A percentile compares a stretch with the other conserved stretches of the same genome.
These are phyloP conservation scores for Ceratina calcarata DNA, from an alignment of 1,140 invertebrate genomes.

Conservation along the genomic window DNA sequence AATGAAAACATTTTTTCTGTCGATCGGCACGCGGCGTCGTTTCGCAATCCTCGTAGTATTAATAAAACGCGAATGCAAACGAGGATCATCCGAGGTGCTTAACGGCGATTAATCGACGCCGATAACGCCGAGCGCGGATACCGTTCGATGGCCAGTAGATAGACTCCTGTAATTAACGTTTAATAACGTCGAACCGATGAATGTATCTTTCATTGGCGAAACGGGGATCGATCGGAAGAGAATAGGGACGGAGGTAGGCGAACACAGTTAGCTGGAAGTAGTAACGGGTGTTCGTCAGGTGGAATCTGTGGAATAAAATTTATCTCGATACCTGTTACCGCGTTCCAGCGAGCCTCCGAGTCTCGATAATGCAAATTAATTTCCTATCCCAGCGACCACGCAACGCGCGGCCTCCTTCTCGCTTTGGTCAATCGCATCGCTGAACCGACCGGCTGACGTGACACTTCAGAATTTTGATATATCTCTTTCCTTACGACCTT, in stretches of 20 bases:
- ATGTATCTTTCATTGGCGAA: neutral
- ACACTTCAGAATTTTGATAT: too few species aligned
- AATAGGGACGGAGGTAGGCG: neutral
- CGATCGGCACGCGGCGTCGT: too few species aligned
- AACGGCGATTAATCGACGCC: neutral
- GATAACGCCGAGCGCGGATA: conserved; percentile 7
- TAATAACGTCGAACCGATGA: conserved; percentile 8
- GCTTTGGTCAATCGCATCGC: too few species aligned
- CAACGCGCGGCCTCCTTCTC: too few species aligned
- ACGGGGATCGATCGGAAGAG: neutral
- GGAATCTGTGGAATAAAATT: conserved; percentile 23
- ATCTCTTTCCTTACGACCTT: too few species aligned
- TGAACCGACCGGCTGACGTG: too few species aligned
- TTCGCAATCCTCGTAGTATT: neutral
- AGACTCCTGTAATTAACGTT: conserved; percentile 11
- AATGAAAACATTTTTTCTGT: too few species aligned
- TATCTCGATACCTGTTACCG: conserved; percentile 14
- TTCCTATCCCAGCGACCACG: neutral
- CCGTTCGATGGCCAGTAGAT: neutral
- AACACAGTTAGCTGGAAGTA: conserved; percentile 37
- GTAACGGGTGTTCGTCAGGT: conserved; percentile 28
- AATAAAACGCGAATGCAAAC: neutral
- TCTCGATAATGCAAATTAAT: conserved; percentile 1
- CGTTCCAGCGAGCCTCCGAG: neutral
- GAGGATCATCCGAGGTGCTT: neutral